Percentiles rank a stretch among this genome's conserved stretches.
These are phyloP conservation scores for Dolichopus griseipennis DNA, from an alignment of 2,888 invertebrate species.

Conservation along the genomic window DNA sequence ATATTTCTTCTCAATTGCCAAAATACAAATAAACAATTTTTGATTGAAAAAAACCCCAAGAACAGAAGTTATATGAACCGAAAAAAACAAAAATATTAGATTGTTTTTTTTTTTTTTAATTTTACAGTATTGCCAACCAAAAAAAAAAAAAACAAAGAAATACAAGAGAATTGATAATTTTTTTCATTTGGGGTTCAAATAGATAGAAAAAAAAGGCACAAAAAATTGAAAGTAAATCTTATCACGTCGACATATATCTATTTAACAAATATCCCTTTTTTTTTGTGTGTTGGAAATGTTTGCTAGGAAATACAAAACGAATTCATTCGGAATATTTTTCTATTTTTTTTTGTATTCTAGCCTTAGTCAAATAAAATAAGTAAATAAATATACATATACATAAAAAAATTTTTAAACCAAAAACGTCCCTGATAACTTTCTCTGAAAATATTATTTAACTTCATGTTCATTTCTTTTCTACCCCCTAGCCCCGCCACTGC, in stretches of 20 bases:
- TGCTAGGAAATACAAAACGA: neutral
- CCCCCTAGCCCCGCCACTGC: too few relatives aligned
- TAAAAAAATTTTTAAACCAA: neutral
- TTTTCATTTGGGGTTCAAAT: neutral
- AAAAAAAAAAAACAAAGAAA: too few relatives aligned
- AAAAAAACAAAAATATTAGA: too few relatives aligned
- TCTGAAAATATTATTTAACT: neutral
- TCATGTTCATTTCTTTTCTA: too few relatives aligned
- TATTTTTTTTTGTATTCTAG: neutral
- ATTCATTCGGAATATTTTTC: too few relatives aligned
- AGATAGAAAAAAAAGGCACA: neutral
- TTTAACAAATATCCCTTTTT: neutral
- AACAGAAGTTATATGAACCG: too few relatives aligned
- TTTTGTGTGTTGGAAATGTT: neutral
- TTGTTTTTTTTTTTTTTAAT: too few relatives aligned
- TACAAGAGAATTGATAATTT: neutral
- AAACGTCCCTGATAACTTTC: neutral
- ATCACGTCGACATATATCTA: neutral
- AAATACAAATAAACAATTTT: too few relatives aligned
- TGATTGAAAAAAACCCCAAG: too few relatives aligned
- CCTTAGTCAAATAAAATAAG: neutral
- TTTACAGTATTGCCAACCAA: too few relatives aligned
- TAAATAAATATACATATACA: too few relatives aligned
- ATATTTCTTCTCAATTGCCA: too few relatives aligned
- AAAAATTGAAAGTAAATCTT: neutral